Evolutionary conservation across 2,113 vertebrate genomes (phyloP).

Genomic region (Coptodon rendalli): DNA sequence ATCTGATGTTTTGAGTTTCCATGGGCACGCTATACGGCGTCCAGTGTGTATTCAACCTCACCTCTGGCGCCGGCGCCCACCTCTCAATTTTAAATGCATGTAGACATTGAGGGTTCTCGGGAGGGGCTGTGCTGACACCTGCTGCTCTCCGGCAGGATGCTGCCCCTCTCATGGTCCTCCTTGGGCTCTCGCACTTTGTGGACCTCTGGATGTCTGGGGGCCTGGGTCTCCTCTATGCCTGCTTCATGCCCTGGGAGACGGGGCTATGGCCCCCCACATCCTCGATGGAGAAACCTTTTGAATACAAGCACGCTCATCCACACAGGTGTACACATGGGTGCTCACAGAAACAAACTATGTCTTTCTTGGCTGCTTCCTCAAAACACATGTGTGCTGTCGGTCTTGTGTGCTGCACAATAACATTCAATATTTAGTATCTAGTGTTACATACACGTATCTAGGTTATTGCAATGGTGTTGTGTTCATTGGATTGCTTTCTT

Average conservation of each 20-base stretch:
- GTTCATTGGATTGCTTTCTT: background rate
- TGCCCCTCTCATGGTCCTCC: background rate
- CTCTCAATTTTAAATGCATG: background rate
- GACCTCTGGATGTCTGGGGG: background rate
- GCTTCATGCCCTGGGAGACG: background rate
- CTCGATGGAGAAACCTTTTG: background rate
- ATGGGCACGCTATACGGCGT: background rate
- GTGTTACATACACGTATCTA: no score
- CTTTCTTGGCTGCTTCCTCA: background rate
- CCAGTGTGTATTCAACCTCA: background rate
- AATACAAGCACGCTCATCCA: background rate
- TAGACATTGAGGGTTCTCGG: background rate
- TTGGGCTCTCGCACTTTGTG: background rate
- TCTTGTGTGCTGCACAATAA: background rate
- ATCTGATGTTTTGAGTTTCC: background rate
- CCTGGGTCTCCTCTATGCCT: background rate
- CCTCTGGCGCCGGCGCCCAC: background rate
- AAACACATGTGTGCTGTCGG: background rate
- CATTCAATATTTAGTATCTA: background rate
- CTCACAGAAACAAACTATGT: background rate
- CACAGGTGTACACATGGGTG: background rate
- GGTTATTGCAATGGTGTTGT: background rate
- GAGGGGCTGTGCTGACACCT: background rate
- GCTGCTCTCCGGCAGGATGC: background rate
- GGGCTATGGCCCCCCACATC: background rate